A percentile compares a stretch with the other conserved stretches of the same genome.
Conservation (phyloP, 2,888 invertebrate species). For the Priapulus caudatus region DNA sequence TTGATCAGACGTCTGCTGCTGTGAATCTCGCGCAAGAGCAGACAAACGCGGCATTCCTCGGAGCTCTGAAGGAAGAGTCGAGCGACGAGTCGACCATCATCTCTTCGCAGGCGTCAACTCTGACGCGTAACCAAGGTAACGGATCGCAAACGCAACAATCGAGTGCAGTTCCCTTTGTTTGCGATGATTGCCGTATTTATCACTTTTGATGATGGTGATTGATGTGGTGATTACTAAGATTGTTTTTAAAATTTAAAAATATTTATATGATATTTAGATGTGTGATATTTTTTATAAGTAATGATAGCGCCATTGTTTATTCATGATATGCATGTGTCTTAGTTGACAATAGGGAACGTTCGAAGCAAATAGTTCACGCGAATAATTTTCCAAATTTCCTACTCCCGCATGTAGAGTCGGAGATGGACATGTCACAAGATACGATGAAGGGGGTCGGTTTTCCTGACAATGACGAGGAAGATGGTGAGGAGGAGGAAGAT, state of each 20-base stretch:
- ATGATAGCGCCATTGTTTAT: too few species aligned
- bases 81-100: conserved; percentile 94
- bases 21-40: too few species aligned
- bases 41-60: too few species aligned
- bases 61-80: conserved; percentile 62
- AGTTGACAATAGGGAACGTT: conserved; percentile 27
- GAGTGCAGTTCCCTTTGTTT: too few species aligned
- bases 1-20: too few species aligned
- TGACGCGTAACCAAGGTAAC: conserved; percentile 60
- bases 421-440: too few species aligned
- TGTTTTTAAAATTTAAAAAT: not conserved
- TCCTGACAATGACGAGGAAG: too few species aligned
- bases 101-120: conserved; percentile 82
- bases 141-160: too few species aligned
- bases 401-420: too few species aligned
- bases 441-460: too few species aligned
- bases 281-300: too few species aligned
- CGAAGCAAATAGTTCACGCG: conserved; percentile 39
- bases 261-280: not conserved
- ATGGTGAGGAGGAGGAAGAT: conserved; percentile 26
- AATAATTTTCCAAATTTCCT: too few species aligned
- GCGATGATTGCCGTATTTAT: conserved; percentile 10
- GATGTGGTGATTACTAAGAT: not conserved
- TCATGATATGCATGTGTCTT: conserved; percentile 22
- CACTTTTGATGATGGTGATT: conserved; percentile 4